Base-by-base conservation (phyloP, 1,140 invertebrate genomes). In the Phocides pigmalion region DNA sequence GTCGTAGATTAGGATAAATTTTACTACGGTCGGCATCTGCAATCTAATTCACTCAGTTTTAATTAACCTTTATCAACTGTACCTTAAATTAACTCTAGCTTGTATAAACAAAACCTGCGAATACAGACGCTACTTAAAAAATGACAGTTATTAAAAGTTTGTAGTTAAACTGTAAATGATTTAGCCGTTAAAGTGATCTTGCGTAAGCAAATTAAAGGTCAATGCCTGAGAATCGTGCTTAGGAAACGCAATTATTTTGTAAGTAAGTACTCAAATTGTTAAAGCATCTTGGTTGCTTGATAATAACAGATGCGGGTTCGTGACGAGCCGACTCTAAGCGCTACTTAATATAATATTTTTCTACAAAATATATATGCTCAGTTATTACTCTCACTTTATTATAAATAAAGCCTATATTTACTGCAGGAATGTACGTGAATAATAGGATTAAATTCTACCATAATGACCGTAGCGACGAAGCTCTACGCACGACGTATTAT, bases 201-300 rank as follows among this genome's bases (percentile, higher is more conserved):
- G 62, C 58, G 53, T 79, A 78, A 82, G 68, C 71, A 68, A 70
- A 80, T 78, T 68, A 86, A 82, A 83, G 81, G 84, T 89, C 84
- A 87, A 81, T 81, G 84, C 22, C 86, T 81, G 73, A 25, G 19
- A 84, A 79, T 90, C 86, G 84, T 90, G 86, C 81, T 84, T 84
- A 84, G 82, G 67, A 84, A 87, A 87, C 79, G 80, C 83, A 85
- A 90, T 89, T 87, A 90, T 90, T 86, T 82, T 84, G 77, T 87
- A 86, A 84, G 84, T 82, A 11, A 32, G n/a, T n/a, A 83, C 79
- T 74, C 76, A 73, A 87, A 87, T 84, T 84, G 83, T 85, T 88
- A 80, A 76, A 80, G 83, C 82, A 84, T n/a, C n/a, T n/a, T n/a
- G 79, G 76, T 76, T 79, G 70, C 76, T 76, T 81, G 67, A 82